Conservation (phyloP, 2,888 invertebrate genomes). For the Cordylochernes scorpioides region DNA sequence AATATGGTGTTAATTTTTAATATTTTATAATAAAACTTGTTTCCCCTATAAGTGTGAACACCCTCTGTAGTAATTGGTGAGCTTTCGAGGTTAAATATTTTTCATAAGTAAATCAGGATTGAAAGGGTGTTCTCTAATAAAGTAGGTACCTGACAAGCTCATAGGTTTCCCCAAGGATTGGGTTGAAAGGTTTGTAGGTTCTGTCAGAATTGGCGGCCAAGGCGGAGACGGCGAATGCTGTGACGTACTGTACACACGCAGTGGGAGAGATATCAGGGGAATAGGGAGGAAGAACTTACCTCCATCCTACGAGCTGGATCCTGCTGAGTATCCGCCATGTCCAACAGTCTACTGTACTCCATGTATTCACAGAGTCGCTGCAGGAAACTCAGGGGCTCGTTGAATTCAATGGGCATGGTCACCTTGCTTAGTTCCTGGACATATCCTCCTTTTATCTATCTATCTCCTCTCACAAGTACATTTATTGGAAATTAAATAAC, state of each 20-base stretch:
- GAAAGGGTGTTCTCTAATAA: no score
- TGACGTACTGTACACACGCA: constrained; percentile 27
- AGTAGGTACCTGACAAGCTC: constrained; percentile 45
- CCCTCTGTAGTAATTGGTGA: no score
- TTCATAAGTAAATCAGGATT: no score
- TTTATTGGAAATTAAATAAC: not conserved
- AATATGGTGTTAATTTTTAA: no score
- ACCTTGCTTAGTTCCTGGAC: constrained; percentile 26
- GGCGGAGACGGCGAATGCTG: constrained; percentile 78
- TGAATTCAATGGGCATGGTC: constrained; percentile 29
- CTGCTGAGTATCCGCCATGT: constrained; percentile 21
- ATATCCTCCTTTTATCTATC: no score
- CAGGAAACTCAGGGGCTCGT: constrained; percentile 28
- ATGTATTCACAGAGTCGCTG: constrained; percentile 27
- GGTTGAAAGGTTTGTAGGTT: constrained; percentile 86
- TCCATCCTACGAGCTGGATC: constrained; percentile 26
- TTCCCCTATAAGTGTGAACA: no score
- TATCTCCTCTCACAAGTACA: not conserved
- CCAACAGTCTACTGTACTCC: constrained; percentile 24
- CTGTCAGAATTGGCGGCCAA: constrained; percentile 81
- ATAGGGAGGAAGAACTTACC: constrained; percentile 17
- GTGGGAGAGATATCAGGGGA: not conserved
- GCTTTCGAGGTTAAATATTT: no score
- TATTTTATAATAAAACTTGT: no score
- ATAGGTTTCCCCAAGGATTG: constrained; percentile 76